Percentiles rank a stretch among this genome's conserved stretches.
These are phyloP conservation scores for Strigops habroptila DNA, from an alignment of 2,113 vertebrate genomes.

Conservation along the genomic window DNA sequence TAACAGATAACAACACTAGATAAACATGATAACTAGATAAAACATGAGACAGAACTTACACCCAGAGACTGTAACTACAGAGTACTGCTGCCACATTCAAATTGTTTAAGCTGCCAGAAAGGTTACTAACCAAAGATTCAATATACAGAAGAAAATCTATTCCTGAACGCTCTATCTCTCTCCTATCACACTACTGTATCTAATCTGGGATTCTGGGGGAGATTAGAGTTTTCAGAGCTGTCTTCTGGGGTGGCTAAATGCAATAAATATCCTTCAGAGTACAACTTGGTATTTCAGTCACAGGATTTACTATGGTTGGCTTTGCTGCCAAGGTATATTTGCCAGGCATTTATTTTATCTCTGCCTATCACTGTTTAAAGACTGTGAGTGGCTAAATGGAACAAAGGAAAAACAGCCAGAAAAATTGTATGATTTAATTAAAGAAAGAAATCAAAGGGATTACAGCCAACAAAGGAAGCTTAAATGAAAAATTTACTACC, in stretches of 20 bases:
- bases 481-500: constrained; percentile 41
- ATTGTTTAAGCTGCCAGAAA: neutral
- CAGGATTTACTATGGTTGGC: constrained; percentile 21
- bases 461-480: constrained; percentile 21
- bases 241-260: neutral
- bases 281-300: neutral
- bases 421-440: constrained; percentile 42
- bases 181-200: neutral
- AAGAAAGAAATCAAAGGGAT: constrained; percentile 34
- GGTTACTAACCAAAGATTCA: neutral
- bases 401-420: constrained; percentile 32
- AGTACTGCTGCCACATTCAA: neutral
- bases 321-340: constrained; percentile 12
- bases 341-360: constrained; percentile 6
- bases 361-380: neutral
- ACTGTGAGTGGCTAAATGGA: constrained; percentile 12
- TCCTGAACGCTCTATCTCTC: neutral
- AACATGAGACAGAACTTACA: neutral
- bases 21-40: neutral
- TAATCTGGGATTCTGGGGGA: constrained; percentile 11
- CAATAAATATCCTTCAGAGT: constrained; percentile 16
- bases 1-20: neutral
- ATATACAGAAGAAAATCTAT: neutral
- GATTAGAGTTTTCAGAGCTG: constrained; percentile 17
- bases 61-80: neutral